Evolutionary conservation across 2,113 vertebrate genomes (phyloP).

Genomic region (Mugil cephalus): DNA sequence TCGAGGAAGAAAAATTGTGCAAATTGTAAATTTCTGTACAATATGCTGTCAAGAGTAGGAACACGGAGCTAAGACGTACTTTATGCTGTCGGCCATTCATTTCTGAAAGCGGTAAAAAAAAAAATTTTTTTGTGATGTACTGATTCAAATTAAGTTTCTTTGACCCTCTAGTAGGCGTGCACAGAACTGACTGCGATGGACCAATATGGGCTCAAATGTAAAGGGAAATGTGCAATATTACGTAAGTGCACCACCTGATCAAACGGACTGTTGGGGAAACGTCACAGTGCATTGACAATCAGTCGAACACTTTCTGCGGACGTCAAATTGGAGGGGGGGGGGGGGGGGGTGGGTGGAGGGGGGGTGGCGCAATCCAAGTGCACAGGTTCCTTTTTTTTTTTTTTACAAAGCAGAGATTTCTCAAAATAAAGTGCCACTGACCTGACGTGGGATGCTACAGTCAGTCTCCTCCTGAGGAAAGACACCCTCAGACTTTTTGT

Average conservation of each 20-base stretch:
- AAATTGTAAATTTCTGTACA: conserved; percentile 89
- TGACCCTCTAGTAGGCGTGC: conserved; percentile 79
- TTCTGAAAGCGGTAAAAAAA: conserved; percentile 74
- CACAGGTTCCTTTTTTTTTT: not conserved
- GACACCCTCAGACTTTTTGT: conserved; percentile 7
- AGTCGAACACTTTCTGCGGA: conserved; percentile 47
- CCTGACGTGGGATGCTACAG: not conserved
- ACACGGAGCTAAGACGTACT: conserved; percentile 85
- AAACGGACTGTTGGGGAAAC: conserved; percentile 42
- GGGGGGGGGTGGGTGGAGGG: too few relatives aligned
- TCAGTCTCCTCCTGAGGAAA: conserved; percentile 10
- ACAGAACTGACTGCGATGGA: conserved; percentile 86
- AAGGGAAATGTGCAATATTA: conserved; percentile 88
- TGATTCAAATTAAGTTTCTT: conserved; percentile 84
- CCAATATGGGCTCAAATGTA: conserved; percentile 86
- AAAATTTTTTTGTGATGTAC: conserved; percentile 78
- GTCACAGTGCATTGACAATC: conserved; percentile 87
- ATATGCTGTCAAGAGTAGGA: conserved; percentile 84
- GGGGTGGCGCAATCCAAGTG: not conserved
- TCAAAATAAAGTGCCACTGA: conserved; percentile 6
- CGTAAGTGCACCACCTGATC: conserved; percentile 71
- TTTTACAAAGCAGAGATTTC: conserved; percentile 2
- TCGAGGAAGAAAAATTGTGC: conserved; percentile 51
- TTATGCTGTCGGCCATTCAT: conserved; percentile 86
- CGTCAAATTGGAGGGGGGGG: conserved; percentile 23